Percentiles rank a stretch among this genome's conserved stretches.
These are phyloP conservation scores for Phenganax stokvisi DNA, from an alignment of 92 coral and sea anemone genomes.

Conservation along the genomic window DNA sequence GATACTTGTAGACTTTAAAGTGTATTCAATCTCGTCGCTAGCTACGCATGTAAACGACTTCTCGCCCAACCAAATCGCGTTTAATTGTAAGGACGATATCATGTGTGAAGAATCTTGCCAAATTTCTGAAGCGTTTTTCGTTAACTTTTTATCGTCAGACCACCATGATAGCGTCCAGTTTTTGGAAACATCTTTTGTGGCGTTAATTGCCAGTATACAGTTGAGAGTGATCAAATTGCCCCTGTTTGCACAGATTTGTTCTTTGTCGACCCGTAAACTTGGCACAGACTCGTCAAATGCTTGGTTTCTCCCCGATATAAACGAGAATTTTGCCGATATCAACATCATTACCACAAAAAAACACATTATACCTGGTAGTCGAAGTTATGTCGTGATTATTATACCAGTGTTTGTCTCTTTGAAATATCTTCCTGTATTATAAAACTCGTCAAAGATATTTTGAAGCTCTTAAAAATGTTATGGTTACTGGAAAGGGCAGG, in stretches of 20 bases:
- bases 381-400: background rate
- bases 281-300: background rate
- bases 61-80: constrained; percentile 16
- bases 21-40: background rate
- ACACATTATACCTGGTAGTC: constrained; percentile 2
- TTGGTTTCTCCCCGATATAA: background rate
- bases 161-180: constrained; percentile 22
- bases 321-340: background rate
- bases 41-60: constrained; percentile 34
- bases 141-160: background rate
- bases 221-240: background rate
- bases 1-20: background rate
- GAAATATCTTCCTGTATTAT: constrained; percentile 2
- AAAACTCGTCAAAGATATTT: background rate
- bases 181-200: background rate
- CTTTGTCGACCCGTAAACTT: constrained; percentile 9
- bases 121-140: background rate
- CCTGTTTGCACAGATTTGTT: background rate
- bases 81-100: background rate
- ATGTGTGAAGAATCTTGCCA: constrained; percentile 6
- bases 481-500: background rate
- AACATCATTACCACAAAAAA: background rate
- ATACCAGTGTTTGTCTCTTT: background rate
- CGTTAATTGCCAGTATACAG: background rate
- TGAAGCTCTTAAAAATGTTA: background rate